Evolutionary conservation across 2,888 invertebrate genomes (phyloP).

Genomic region (Stictocephala bisonia): DNA sequence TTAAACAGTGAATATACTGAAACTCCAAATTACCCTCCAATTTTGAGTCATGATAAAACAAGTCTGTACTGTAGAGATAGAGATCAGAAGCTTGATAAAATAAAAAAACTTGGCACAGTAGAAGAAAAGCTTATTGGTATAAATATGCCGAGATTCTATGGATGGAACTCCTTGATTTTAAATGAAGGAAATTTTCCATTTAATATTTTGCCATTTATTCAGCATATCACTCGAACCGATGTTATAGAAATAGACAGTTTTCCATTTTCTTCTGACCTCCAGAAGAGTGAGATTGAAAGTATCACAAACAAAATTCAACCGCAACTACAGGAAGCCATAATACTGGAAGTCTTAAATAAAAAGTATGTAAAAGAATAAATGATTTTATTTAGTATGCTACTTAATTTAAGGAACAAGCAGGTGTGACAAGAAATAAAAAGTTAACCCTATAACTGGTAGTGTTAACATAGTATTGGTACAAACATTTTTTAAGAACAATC

Average conservation of each 20-base stretch:
- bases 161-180: conserved; percentile 75
- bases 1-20: conserved; percentile 31
- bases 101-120: conserved; percentile 68
- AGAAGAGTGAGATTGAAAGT: conserved; percentile 65
- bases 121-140: conserved; percentile 87
- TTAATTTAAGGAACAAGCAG: too few relatives aligned
- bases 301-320: conserved; percentile 69
- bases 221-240: conserved; percentile 84
- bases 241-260: conserved; percentile 70
- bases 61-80: conserved; percentile 46
- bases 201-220: conserved; percentile 75
- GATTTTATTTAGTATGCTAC: conserved; percentile 10
- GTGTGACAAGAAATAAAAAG: too few relatives aligned
- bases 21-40: conserved; percentile 52
- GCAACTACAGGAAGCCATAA: conserved; percentile 73
- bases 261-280: conserved; percentile 64
- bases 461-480: too few relatives aligned
- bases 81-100: conserved; percentile 50
- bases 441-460: too few relatives aligned
- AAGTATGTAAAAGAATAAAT: too few relatives aligned
- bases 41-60: conserved; percentile 48
- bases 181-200: conserved; percentile 73
- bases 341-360: conserved; percentile 71
- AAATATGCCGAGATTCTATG: conserved; percentile 86
- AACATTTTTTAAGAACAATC: too few relatives aligned